These are phyloP conservation scores for Drosophila bifasciata DNA, from an alignment of 1,140 invertebrate genomes.

Conservation along the genomic window DNA sequence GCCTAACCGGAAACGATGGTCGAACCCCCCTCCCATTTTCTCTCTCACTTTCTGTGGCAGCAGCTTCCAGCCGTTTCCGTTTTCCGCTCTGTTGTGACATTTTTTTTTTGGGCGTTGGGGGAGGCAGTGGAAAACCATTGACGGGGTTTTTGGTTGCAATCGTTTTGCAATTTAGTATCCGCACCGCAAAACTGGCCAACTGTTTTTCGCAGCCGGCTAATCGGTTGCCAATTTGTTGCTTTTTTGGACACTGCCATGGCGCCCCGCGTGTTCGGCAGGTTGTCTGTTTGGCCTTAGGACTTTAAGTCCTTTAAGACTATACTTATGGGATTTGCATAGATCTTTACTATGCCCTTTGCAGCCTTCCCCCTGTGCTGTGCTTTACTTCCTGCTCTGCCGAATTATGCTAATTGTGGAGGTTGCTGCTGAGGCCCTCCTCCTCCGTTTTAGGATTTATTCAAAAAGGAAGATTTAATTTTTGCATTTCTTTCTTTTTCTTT, in stretches of 20 bases:
- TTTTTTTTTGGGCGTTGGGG: slow-evolving; percentile 17
- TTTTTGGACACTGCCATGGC: slow-evolving; percentile 27
- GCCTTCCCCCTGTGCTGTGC: slow-evolving; percentile 19
- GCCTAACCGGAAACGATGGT: slow-evolving; percentile 65
- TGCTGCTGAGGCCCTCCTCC: slow-evolving; percentile 6
- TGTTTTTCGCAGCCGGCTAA: slow-evolving; percentile 62
- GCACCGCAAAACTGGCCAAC: slow-evolving; percentile 68
- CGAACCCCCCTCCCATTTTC: slow-evolving; percentile 41
- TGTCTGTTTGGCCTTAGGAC: slow-evolving; percentile 33
- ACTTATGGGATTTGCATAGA: slow-evolving; percentile 32
- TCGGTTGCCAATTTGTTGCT: slow-evolving; percentile 72
- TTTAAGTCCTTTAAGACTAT: slow-evolving; percentile 24
- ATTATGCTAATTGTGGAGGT: slow-evolving; percentile 68
- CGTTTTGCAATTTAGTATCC: slow-evolving; percentile 70
- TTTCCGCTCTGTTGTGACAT: slow-evolving; percentile 47
- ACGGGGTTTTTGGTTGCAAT: slow-evolving; percentile 53
- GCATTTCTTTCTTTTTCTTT: not conserved
- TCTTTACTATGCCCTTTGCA: slow-evolving; percentile 13
- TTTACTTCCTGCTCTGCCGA: slow-evolving; percentile 12
- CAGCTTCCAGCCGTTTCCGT: slow-evolving; percentile 66
- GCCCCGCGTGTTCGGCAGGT: not conserved
- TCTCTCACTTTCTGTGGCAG: slow-evolving; percentile 26
- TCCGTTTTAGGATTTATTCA: slow-evolving; percentile 35
- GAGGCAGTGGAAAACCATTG: slow-evolving; percentile 13
- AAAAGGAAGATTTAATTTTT: slow-evolving; percentile 17